Base-by-base conservation (phyloP, 2,113 vertebrate genomes). In the Pangasianodon hypophthalmus region DNA sequence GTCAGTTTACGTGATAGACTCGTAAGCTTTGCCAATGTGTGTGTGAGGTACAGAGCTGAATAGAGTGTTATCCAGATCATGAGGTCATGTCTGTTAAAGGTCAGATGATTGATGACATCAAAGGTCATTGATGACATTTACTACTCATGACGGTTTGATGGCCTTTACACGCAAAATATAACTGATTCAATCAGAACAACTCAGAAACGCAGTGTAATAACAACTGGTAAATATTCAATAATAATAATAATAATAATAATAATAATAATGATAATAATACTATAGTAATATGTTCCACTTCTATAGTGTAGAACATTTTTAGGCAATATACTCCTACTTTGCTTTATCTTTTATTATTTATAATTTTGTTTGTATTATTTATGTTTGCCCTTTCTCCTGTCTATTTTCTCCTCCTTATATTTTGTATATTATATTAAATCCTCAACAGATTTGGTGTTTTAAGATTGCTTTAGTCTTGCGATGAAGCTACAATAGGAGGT, bases 11-110 rank as follows among this genome's bases (percentile, higher is more conserved):
- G 18, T 56, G 37, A 75, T 50, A 50, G 62, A 58, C 73, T 69
- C 21, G 0, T n/a, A 37, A 37, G 82, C 46, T 73, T 24, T 56
- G 48, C 85, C 86, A 67, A 8, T 69, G 82, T 75, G 16, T 48
- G 26, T 46, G 50, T 67, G 67, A 80, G 14, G 24, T 8, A 13
- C 13, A 60, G 0, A 41, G 50, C n/a, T 80, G 69, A 84, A 88
- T 58, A 50, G 67, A 48, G 50, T 18, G 46, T 46, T 84, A 83
- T 79, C 81, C 48, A 44, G 32, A 54, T 67, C 71, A 56, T 50
- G 77, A 44, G 69, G 60, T 62, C 44, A 50, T 84, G 80, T 46
- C 1, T 71, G 26, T 46, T n/a, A 69, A 88, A 85, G 86, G 87
- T 80, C 87, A 87, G 86, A 69, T 77, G 58, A 67, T 67, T 54